These are phyloP conservation scores for Sylvietta virens DNA, from an alignment of 2,113 vertebrate genomes.

Conservation along the genomic window DNA sequence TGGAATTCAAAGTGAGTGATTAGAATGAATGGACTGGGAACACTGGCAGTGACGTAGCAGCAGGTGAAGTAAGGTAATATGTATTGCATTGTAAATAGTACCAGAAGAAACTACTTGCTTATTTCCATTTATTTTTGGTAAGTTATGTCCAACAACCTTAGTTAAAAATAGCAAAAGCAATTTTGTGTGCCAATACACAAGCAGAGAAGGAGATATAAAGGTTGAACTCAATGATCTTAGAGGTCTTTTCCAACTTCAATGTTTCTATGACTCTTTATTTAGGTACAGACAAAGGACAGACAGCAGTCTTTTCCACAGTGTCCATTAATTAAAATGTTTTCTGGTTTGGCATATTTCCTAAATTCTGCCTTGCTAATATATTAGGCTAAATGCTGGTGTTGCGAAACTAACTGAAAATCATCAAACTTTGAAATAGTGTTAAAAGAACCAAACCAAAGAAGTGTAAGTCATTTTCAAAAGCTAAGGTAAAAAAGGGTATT, in stretches of 20 bases:
- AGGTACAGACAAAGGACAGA: background rate
- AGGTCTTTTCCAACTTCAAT: background rate
- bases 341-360: background rate
- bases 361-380: background rate
- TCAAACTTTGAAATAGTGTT: background rate
- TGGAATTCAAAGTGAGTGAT: background rate
- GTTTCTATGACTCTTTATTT: background rate
- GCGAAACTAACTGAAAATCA: background rate
- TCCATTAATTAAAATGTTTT: background rate
- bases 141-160: background rate
- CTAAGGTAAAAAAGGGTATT: background rate
- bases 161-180: background rate
- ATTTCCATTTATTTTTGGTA: slow-evolving; percentile 20
- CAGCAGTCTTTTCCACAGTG: background rate
- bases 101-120: background rate
- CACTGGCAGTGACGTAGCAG: background rate
- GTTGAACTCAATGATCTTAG: background rate
- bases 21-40: background rate
- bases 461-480: background rate
- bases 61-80: background rate
- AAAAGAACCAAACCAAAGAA: background rate
- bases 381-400: background rate
- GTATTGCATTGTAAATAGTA: background rate
- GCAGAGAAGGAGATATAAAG: background rate
- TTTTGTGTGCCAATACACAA: background rate